Evolutionary conservation across 2,888 invertebrate species (phyloP), one percentile per base, ranked within the genome.

Genomic region (Lochmaea capreae): DNA sequence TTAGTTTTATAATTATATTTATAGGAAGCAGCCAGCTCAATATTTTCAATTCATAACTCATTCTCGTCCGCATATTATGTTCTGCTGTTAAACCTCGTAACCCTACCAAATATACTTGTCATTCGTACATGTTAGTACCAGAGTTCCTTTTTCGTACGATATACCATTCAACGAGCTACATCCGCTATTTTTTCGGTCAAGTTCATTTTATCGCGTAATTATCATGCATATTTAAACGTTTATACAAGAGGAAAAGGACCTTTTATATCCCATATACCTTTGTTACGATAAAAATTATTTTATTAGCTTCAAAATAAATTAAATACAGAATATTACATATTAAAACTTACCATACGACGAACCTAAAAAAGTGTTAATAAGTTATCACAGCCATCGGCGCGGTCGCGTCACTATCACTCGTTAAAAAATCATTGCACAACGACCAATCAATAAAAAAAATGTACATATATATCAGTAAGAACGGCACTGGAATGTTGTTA

Each of bases 221-320:
- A 14, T 46, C 46, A 46, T 46, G 46, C 46, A 46, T 11, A 46
- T 46, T 12, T 46, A 4, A 46, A 12, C 46, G 46, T 14, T 14
- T 52, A 16, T 54, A 54, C 18, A 79, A 80, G 80, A 83, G 80
- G 81, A 81, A 83, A 80, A 83, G 83, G 83, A 80, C 82, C 71
- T 66, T 58, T 46, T 70, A 80, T 81, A 80, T 81, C 82, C 83
- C 80, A 82, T 81, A 84, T 83, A 83, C 80, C 81, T 82, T 78
- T 72, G 77, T 78, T 43, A 74, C 76, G 75, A 79, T 78, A 77
- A 78, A 79, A 78, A 79, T 79, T 78, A 57, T 80, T 82, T 81
- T 83, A 82, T 82, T 82, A 74, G 78, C 67, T 76, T 78, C 77
- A 77, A 73, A 59, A 66, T 74, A 73, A 76, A 6, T 16, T 16